A percentile compares a stretch with the other conserved stretches of the same genome.
These are phyloP conservation scores for Cardiocondyla obscurior DNA, from an alignment of 1,140 invertebrate species.

Conservation along the genomic window DNA sequence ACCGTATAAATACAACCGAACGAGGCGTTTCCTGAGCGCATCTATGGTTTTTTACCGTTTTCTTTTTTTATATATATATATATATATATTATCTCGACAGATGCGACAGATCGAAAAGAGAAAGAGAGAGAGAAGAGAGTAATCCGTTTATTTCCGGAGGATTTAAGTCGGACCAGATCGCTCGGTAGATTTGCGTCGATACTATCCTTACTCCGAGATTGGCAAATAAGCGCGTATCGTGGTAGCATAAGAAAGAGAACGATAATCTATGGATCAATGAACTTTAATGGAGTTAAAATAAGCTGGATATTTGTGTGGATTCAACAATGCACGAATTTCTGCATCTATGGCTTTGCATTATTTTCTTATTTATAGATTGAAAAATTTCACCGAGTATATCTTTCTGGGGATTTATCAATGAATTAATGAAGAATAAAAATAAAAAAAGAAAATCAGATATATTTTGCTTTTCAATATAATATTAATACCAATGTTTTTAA, in stretches of 20 bases:
- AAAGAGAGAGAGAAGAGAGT: not conserved
- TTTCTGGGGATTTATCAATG: not conserved
- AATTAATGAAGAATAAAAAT: too few relatives aligned
- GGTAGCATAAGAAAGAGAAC: not conserved
- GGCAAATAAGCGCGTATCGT: slow-evolving; percentile 20
- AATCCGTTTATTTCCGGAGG: slow-evolving; percentile 56
- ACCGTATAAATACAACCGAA: slow-evolving; percentile 39
- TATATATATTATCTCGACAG: slow-evolving; percentile 44
- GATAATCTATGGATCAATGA: slow-evolving; percentile 14
- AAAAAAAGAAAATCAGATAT: not conserved
- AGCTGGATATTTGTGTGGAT: not conserved
- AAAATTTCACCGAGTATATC: not conserved
- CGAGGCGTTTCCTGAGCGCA: slow-evolving; percentile 37
- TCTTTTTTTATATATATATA: slow-evolving; percentile 24
- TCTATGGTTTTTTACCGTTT: slow-evolving; percentile 6
- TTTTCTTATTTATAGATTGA: not conserved
- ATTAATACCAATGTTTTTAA: too few relatives aligned
- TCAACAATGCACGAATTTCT: not conserved
- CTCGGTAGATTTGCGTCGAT: slow-evolving; percentile 44
- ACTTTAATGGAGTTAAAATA: not conserved
- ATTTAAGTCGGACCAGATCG: slow-evolving; percentile 51
- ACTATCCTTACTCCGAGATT: slow-evolving; percentile 26
- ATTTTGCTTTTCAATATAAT: not conserved
- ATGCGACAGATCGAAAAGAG: slow-evolving; percentile 30
- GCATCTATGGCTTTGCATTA: not conserved